A percentile compares a stretch with the other conserved stretches of the same genome.
phyloP scores from a whole-genome alignment of 2,797 vertebrate genomes.

The Diplodus sargus region DNA sequence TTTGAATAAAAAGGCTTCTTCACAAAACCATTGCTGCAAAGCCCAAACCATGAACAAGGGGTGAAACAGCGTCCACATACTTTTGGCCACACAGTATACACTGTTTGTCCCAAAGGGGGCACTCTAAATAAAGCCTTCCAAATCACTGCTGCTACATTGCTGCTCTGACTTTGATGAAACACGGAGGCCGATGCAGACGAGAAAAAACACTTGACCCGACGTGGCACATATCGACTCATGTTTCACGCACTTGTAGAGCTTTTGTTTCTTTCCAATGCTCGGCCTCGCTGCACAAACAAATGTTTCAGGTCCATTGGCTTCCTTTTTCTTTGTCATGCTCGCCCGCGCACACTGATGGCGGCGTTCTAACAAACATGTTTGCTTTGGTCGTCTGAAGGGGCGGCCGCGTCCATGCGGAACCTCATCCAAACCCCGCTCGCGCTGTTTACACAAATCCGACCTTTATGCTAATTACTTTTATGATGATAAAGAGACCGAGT shows the following conservation, averaged over 20 bases:
- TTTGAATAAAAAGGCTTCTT: background rate
- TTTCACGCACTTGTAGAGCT: background rate
- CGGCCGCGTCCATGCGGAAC: constrained; percentile 44
- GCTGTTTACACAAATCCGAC: constrained; percentile 67
- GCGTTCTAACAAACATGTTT: constrained; percentile 20
- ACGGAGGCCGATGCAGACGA: background rate
- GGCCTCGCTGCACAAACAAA: background rate
- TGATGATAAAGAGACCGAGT: constrained; percentile 58
- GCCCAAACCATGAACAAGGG: background rate
- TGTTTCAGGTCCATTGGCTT: constrained; percentile 10
- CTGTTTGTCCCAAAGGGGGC: constrained; percentile 11
- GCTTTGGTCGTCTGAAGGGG: constrained; percentile 4
- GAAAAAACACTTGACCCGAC: background rate
- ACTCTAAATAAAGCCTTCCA: background rate
- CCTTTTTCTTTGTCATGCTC: constrained; percentile 2
- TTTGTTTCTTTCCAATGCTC: background rate
- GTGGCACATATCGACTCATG: background rate
- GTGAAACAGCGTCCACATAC: background rate
- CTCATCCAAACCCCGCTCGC: constrained; percentile 37
- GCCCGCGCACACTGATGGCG: background rate
- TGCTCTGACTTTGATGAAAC: background rate
- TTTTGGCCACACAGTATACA: background rate
- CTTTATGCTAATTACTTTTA: constrained; percentile 77
- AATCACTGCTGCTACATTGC: background rate
- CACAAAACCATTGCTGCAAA: too few relatives aligned